Evolutionary conservation across 2,888 invertebrate genomes (phyloP).

Genomic region (Deladenus siricidicola): DNA sequence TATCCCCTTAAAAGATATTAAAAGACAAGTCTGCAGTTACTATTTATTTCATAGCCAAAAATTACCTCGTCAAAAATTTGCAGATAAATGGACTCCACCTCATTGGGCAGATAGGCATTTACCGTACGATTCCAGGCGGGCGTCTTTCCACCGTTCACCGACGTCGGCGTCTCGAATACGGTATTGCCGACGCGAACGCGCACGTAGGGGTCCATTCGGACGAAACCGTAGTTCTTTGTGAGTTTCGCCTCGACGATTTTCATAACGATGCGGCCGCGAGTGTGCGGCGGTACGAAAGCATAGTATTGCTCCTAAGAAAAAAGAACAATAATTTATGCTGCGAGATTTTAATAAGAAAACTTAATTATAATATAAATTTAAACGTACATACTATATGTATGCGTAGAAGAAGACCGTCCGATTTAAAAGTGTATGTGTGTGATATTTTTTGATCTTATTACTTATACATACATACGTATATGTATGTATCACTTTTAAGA

Average conservation of each 20-base stretch:
- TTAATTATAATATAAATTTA: neutral
- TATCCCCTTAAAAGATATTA: too few relatives aligned
- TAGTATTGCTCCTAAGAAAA: constrained; percentile 31
- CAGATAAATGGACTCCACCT: constrained; percentile 76
- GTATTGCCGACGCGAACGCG: constrained; percentile 83
- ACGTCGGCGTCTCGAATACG: constrained; percentile 89
- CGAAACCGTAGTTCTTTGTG: constrained; percentile 49
- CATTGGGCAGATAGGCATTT: constrained; percentile 78
- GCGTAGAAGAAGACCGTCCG: neutral
- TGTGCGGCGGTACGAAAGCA: constrained; percentile 53
- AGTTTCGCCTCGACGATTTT: constrained; percentile 49
- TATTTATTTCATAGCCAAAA: too few relatives aligned
- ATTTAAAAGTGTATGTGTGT: neutral
- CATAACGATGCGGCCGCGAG: constrained; percentile 49
- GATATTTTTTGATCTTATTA: neutral
- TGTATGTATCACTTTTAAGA: too few relatives aligned
- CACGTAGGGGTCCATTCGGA: constrained; percentile 73
- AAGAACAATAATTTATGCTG: too few relatives aligned
- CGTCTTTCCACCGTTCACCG: constrained; percentile 84
- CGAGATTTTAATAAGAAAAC: neutral
- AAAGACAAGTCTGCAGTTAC: too few relatives aligned
- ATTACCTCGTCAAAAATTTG: constrained; percentile 86
- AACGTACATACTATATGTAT: neutral
- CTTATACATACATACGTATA: too few relatives aligned
- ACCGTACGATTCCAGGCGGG: constrained; percentile 93